Percentiles rank a stretch among this genome's conserved stretches.
Evolutionary conservation across 2,113 vertebrate genomes (phyloP).

Genomic region (Notiomystis cincta): DNA sequence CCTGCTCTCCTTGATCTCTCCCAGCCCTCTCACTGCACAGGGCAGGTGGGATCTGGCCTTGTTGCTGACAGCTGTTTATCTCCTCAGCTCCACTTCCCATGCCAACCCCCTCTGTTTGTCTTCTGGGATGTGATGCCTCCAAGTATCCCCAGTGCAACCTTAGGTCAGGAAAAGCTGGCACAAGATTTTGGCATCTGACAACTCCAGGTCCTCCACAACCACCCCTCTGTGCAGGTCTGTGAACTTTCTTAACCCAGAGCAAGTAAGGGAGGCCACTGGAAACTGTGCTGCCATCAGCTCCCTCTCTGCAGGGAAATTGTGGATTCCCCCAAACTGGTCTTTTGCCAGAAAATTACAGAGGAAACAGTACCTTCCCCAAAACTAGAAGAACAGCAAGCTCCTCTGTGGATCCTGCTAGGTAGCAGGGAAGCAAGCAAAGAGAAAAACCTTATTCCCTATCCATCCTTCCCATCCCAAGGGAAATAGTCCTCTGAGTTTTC

Average conservation of each 20-base stretch:
- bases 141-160: neutral
- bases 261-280: neutral
- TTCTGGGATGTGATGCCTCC: neutral
- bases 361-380: neutral
- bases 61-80: neutral
- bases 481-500: neutral
- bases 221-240: neutral
- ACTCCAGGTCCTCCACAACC: rapidly evolving
- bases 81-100: neutral
- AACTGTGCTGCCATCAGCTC: neutral
- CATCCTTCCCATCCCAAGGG: neutral
- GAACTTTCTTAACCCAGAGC: neutral
- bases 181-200: neutral
- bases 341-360: neutral
- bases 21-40: neutral
- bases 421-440: neutral
- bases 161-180: neutral
- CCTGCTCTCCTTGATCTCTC: neutral
- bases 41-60: neutral
- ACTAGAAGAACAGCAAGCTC: neutral
- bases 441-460: neutral
- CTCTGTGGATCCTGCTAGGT: neutral
- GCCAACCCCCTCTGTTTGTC: neutral
- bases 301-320: neutral
- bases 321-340: neutral